Conservation (phyloP, 2,888 invertebrate genomes). For the Stramonita haemastoma region DNA sequence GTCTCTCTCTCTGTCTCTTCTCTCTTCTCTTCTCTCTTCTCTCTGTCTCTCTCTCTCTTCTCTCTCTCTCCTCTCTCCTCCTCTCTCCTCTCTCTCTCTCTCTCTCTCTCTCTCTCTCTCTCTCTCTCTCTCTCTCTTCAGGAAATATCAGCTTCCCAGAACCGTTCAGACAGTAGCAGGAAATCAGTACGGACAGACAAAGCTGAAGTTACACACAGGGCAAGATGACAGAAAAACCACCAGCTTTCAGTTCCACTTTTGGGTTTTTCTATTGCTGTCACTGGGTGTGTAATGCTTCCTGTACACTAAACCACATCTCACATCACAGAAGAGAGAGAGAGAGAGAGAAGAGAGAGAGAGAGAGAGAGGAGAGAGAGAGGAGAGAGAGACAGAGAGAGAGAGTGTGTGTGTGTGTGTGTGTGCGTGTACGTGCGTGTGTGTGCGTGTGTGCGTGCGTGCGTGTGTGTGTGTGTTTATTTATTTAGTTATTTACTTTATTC, state of each 20-base stretch:
- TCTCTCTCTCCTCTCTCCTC: not conserved
- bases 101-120: not conserved
- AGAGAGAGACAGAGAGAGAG: too few relatives aligned
- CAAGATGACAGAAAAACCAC: too few relatives aligned
- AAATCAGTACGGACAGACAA: too few relatives aligned
- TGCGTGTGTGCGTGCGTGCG: not conserved
- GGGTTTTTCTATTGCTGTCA: not conserved
- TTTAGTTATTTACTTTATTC: not conserved
- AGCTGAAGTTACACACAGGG: too few relatives aligned
- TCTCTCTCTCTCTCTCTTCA: not conserved
- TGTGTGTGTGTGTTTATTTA: not conserved
- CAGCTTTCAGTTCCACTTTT: not conserved
- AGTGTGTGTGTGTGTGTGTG: not conserved
- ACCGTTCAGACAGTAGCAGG: too few relatives aligned
- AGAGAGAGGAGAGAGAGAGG: too few relatives aligned
- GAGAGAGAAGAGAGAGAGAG: too few relatives aligned
- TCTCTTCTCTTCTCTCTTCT: too few relatives aligned
- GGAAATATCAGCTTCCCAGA: too few relatives aligned
- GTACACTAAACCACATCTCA: too few relatives aligned
- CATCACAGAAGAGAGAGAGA: too few relatives aligned
- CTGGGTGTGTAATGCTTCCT: not conserved
- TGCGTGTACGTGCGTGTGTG: not conserved
- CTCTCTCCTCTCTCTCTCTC: not conserved
- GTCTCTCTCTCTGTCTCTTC: too few relatives aligned
- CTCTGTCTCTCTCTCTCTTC: not conserved